phyloP scores from a whole-genome alignment of 2,797 vertebrate genomes.

The Lithobates sylvaticus region DNA sequence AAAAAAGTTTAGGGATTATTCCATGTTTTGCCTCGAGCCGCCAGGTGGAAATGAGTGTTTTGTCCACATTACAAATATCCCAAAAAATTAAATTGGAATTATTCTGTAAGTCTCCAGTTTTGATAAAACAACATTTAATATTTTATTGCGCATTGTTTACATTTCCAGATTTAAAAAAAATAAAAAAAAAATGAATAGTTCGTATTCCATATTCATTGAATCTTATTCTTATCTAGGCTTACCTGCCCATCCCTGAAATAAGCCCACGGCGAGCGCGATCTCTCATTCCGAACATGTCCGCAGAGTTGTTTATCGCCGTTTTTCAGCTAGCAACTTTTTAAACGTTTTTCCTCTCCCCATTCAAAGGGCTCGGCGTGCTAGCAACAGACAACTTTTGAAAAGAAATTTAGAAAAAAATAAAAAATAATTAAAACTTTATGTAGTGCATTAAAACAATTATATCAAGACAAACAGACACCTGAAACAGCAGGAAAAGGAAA shows the following conservation, averaged over 20 bases:
- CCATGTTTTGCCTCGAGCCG: not conserved
- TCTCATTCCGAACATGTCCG: conserved; percentile 31
- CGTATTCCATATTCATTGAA: conserved; percentile 56
- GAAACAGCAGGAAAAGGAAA: not conserved
- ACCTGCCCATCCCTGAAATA: conserved; percentile 59
- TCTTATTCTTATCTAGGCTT: conserved; percentile 47
- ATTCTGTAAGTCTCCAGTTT: conserved; percentile 8
- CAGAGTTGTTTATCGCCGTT: conserved; percentile 42
- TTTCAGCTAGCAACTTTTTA: conserved; percentile 31
- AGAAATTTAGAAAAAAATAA: not conserved
- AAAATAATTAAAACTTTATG: conserved; percentile 1
- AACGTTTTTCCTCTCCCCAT: conserved; percentile 14
- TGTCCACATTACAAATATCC: not conserved
- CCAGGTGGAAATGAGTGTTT: not conserved
- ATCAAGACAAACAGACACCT: conserved; percentile 58
- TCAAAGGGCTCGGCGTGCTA: conserved; percentile 28
- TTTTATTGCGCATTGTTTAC: conserved; percentile 24
- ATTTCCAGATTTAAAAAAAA: not conserved
- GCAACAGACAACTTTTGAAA: conserved; percentile 43
- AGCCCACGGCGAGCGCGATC: conserved; percentile 23
- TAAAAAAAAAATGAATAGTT: not conserved
- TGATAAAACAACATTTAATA: not conserved
- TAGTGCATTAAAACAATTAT: conserved; percentile 41
- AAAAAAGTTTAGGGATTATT: not conserved
- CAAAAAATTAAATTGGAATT: conserved; percentile 4